Base-by-base conservation (phyloP, 2,888 invertebrate genomes). In the Drepanosiphum platanoidis region DNA sequence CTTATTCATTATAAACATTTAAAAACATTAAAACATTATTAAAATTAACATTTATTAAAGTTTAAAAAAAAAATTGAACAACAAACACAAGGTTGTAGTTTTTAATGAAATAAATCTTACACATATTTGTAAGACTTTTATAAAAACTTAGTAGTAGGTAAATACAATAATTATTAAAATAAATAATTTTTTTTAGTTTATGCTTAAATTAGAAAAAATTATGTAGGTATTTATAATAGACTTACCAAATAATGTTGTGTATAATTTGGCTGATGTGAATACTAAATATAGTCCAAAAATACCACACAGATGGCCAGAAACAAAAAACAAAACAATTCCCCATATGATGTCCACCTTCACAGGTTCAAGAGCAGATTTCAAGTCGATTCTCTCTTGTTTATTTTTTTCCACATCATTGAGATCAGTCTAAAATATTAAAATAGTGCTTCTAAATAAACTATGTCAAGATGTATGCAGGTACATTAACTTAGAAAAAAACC, bases 251-350 rank as follows among this genome's bases (percentile, higher is more conserved):
- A 90, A 0, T n/a, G 87, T 36, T 4, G 91, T 91, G 8, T 87
- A 78, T 15, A 88, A 39, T 72, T 89, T 88, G 27, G 89, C 88
- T 8, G 90, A 89, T 0, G 89, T 88, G 3, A 89, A 36, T 1
- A 89, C 78, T 27, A 91, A 88, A 86, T 88, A 89, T 0, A 90
- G 4, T 70, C 92, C 92, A 89, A 91, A 91, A 27, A 91, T 9
- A 0, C 91, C 92, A 8, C 90, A 88, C 4, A 91, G 22, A 88
- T 93, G 93, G 8, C 66, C 36, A 32, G 3, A 3, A 77, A 77
- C 36, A 84, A 84, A 84, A 5, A 84, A 84, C 27, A 84, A 36
- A n/a, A 77, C 84, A 52, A 84, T 36, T 1, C 66, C 30, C 84
- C 84, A 84, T 39, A 84, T 1, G n/a, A 84, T 52, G 1, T 75